Percentiles rank a stretch among this genome's conserved stretches.
These are phyloP conservation scores for Oplegnathus fasciatus DNA, from an alignment of 2,113 vertebrate genomes.

Conservation along the genomic window DNA sequence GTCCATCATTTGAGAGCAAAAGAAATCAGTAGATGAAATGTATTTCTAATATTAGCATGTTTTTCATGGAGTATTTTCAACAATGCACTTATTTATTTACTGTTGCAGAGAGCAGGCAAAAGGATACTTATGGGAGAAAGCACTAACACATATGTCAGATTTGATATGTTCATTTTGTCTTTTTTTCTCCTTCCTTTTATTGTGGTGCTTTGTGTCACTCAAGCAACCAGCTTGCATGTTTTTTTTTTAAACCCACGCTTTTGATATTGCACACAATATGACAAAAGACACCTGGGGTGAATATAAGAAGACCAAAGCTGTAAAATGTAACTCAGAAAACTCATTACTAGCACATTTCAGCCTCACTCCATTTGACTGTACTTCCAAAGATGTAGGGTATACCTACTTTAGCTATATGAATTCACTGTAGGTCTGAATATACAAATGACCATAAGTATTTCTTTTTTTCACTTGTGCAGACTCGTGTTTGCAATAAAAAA, in stretches of 20 bases:
- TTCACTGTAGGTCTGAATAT: neutral
- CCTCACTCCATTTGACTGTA: neutral
- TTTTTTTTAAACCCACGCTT: neutral
- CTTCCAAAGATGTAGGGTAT: neutral
- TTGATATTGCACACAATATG: neutral
- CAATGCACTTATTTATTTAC: constrained; percentile 4
- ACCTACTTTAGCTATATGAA: neutral
- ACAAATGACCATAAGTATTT: too few species aligned
- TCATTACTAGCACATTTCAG: neutral
- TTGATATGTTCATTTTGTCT: constrained; percentile 5
- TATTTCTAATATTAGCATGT: constrained; percentile 47
- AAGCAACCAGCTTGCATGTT: neutral
- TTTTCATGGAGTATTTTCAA: constrained; percentile 22
- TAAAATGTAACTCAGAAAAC: constrained; percentile 1
- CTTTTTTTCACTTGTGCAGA: neutral
- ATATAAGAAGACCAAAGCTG: neutral
- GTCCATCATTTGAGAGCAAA: constrained; percentile 32
- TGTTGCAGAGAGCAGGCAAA: neutral
- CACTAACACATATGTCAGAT: constrained; percentile 15
- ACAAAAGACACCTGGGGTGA: neutral
- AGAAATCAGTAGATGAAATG: constrained; percentile 24
- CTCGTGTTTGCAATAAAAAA: neutral
- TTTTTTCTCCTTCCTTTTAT: neutral
- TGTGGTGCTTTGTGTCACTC: neutral
- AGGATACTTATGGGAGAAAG: neutral